Evolutionary conservation across 2,113 vertebrate genomes (phyloP), one percentile per base, ranked within the genome.

Genomic region (Apaloderma vittatum): DNA sequence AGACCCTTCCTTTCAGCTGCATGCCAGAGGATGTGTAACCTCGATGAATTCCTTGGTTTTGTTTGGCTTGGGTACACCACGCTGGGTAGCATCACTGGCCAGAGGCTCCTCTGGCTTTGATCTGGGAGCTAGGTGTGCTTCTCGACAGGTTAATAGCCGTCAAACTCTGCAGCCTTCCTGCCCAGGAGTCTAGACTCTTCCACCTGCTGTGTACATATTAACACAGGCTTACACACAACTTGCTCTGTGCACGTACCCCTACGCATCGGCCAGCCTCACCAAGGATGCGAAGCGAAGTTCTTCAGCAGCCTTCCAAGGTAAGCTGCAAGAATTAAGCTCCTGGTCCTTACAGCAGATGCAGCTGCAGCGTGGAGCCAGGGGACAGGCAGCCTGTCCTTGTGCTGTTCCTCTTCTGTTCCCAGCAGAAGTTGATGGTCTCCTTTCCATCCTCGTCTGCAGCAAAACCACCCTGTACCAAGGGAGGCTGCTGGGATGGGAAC

Each of bases 1-100:
- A 98, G 96, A 96, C 92, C 93, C 92, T 27, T 93, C 95, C 97
- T 97, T 98, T 98, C 97, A 98, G 97, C 92, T 51, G 55, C 11
- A 49, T 22, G 55, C 68, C 0, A 67, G 82, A 96, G 97, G 95
- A 97, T 78, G 78, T 93, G 92, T 79, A 92, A 91, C 96, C 63
- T 97, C 55, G 24, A 94, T 0, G 24, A 97, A 94, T 92, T 92
- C 73, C n/a, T 93, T 15, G n/a, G 83, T 96, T 97, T 96, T 96
- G 92, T 96, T 97, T 97, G 97, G 91, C 96, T 96, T 61, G 86
- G 80, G 90, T 27, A 51, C 1, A 0, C 83, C 0, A 6, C 0
- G 11, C 61, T 0, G 11, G 58, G 90, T 9, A 94, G 65, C 95
- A 93, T 94, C 86, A 46, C 30, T 0, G 0, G 82, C 82, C 86